Evolutionary conservation across 1,140 invertebrate genomes (phyloP).

Genomic region (Sipha flava): DNA sequence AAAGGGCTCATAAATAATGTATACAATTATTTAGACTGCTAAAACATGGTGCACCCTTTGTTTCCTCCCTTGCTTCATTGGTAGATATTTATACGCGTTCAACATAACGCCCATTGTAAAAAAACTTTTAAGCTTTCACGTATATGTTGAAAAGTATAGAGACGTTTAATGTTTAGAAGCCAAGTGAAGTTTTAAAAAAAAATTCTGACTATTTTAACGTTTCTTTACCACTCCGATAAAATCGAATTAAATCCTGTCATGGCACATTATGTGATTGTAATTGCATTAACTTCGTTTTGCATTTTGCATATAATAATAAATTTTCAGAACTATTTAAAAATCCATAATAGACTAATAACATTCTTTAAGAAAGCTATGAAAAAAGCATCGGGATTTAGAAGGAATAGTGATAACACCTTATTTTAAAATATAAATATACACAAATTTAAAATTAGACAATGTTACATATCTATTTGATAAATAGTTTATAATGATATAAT

Average conservation of each 20-base stretch:
- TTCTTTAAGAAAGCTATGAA: no score
- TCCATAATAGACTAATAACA: no score
- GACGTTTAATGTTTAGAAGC: background rate
- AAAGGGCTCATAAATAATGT: constrained; percentile 15
- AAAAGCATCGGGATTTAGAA: no score
- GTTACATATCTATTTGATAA: no score
- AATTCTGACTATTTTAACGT: background rate
- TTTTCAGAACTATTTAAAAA: no score
- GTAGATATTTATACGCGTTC: background rate
- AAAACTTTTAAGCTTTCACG: background rate
- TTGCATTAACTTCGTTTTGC: no score
- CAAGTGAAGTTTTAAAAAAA: background rate
- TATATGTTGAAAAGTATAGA: background rate
- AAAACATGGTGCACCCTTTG: background rate
- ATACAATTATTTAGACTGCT: constrained; percentile 4
- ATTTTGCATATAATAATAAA: no score
- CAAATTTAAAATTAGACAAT: no score
- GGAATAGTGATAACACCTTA: no score
- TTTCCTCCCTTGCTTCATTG: background rate
- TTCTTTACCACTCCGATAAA: background rate
- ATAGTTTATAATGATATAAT: no score
- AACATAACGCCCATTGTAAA: background rate
- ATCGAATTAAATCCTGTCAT: background rate
- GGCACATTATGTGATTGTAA: background rate
- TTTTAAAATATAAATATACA: no score